Evolutionary conservation across 2,888 invertebrate species (phyloP).

Genomic region (Ctena decussata): DNA sequence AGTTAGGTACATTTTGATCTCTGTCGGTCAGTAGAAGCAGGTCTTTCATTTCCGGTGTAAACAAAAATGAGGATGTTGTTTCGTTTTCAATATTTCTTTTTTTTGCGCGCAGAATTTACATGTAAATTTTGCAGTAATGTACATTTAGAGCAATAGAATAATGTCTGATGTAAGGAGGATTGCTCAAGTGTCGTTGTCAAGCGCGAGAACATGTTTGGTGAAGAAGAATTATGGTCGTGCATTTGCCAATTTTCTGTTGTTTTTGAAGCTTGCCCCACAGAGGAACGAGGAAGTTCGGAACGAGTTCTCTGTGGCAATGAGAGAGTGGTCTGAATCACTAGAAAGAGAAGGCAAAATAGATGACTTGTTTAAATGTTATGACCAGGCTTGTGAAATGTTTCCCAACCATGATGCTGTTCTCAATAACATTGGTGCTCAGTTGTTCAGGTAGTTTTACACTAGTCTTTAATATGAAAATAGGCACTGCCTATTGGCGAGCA

Average conservation of each 20-base stretch:
- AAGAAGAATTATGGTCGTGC: constrained; percentile 76
- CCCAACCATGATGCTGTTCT: constrained; percentile 88
- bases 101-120: no score
- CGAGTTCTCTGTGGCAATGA: constrained; percentile 75
- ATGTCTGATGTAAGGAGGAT: constrained; percentile 59
- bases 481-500: no score
- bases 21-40: neutral
- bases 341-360: constrained; percentile 68
- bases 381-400: constrained; percentile 86
- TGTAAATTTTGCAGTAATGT: no score
- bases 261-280: constrained; percentile 73
- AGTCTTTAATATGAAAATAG: no score
- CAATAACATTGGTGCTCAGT: constrained; percentile 88
- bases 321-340: constrained; percentile 78
- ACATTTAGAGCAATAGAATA: neutral
- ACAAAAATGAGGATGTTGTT: neutral
- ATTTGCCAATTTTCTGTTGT: constrained; percentile 80
- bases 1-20: no score
- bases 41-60: neutral
- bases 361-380: constrained; percentile 79
- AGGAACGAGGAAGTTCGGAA: constrained; percentile 62
- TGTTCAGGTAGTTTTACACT: constrained; percentile 88
- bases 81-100: no score
- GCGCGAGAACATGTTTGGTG: constrained; percentile 69
- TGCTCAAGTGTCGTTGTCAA: constrained; percentile 63